These are phyloP conservation scores for Campopleginae sp. DNA, from an alignment of 2,888 invertebrate genomes.

Conservation along the genomic window DNA sequence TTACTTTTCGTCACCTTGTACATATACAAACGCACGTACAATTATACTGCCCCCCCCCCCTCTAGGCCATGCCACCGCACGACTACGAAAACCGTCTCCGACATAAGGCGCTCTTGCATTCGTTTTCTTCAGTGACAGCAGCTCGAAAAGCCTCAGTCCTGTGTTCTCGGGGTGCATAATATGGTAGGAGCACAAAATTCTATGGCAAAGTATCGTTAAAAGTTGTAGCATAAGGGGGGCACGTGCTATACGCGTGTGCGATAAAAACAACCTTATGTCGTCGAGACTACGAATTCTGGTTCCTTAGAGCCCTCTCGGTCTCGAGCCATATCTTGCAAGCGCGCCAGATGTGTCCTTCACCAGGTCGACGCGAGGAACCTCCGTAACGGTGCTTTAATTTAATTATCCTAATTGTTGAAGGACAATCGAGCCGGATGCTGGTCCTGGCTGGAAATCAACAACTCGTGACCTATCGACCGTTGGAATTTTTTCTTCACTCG, in stretches of 20 bases:
- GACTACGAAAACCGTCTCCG: slow-evolving; percentile 68
- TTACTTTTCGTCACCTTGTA: not conserved
- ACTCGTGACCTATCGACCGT: slow-evolving; percentile 12
- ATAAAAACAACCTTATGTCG: slow-evolving; percentile 45
- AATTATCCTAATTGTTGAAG: slow-evolving; percentile 76
- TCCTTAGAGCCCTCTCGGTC: not conserved
- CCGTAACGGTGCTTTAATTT: slow-evolving; percentile 69
- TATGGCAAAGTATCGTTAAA: slow-evolving; percentile 44
- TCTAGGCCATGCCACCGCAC: not conserved
- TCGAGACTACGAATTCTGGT: slow-evolving; percentile 47
- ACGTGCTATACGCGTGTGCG: slow-evolving; percentile 77
- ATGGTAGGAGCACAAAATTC: slow-evolving; percentile 14
- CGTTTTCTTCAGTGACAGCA: slow-evolving; percentile 31
- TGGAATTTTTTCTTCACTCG: not conserved
- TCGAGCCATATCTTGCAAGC: slow-evolving; percentile 10
- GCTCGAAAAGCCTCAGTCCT: slow-evolving; percentile 11
- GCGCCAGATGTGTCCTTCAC: slow-evolving; percentile 73
- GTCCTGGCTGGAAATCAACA: not conserved
- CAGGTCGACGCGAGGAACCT: slow-evolving; percentile 38
- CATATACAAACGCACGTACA: not conserved
- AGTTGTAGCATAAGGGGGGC: slow-evolving; percentile 55
- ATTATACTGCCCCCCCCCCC: not conserved
- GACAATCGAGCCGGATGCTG: slow-evolving; percentile 60
- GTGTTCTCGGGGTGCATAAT: slow-evolving; percentile 44
- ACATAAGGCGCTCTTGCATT: slow-evolving; percentile 67